Conservation (phyloP, 37 sponge, comb jelly and placozoan genomes). For the Geodia barretti region DNA sequence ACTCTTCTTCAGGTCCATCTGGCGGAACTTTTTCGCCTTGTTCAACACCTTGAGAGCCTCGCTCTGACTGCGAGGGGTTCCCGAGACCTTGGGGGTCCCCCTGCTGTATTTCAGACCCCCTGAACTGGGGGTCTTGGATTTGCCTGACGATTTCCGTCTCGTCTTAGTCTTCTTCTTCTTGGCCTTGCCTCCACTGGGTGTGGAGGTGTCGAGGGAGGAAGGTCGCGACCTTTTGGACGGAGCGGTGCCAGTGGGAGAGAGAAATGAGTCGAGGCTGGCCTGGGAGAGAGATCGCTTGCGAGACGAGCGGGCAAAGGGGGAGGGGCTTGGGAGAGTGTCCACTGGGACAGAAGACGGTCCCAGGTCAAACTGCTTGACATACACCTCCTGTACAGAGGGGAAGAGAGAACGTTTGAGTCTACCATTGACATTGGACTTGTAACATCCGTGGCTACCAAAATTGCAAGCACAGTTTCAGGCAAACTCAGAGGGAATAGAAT, state of each 20-base stretch:
- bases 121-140: neutral
- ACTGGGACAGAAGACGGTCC: slow-evolving; percentile 28
- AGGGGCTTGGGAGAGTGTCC: neutral
- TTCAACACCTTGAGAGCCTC: slow-evolving; percentile 61
- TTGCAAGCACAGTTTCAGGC: no score
- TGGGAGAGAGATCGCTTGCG: slow-evolving; percentile 48
- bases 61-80: slow-evolving; percentile 15
- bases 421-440: no score
- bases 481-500: no score
- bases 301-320: neutral
- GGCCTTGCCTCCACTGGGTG: neutral
- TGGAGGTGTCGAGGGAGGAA: neutral
- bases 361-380: slow-evolving; percentile 51
- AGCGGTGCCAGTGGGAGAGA: slow-evolving; percentile 12
- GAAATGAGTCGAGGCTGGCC: slow-evolving; percentile 47
- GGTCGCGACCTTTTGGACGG: slow-evolving; percentile 37
- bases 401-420: no score
- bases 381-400: slow-evolving; percentile 30
- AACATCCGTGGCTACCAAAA: no score
- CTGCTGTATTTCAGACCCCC: neutral
- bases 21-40: slow-evolving; percentile 65
- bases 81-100: slow-evolving; percentile 9
- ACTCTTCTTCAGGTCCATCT: slow-evolving; percentile 68
- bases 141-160: neutral
- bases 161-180: slow-evolving; percentile 4